Conservation (phyloP, 2,888 invertebrate genomes). For the Megaustenia siamemsis region DNA sequence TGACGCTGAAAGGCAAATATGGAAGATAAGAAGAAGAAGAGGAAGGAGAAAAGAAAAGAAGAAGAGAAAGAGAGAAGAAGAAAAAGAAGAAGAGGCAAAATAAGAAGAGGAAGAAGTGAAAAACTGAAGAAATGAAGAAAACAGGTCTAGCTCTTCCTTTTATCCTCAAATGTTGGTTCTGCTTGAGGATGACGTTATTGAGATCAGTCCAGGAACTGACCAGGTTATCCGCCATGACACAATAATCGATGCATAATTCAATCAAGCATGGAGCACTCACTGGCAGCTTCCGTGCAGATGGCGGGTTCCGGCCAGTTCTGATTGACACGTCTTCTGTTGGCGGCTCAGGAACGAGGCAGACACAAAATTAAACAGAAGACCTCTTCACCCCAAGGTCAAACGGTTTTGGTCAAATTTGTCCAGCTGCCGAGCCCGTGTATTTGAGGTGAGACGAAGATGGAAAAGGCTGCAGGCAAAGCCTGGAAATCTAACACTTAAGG, state of each 20-base stretch:
- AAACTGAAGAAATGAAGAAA: no score
- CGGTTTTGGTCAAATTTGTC: conserved; percentile 36
- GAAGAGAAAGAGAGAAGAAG: no score
- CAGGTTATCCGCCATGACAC: conserved; percentile 25
- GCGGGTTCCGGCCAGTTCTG: background rate
- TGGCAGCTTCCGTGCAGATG: background rate
- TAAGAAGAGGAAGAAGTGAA: no score
- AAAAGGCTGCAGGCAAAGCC: background rate
- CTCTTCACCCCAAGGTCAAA: conserved; percentile 23
- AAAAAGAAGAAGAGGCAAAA: no score
- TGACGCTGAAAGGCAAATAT: no score
- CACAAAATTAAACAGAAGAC: conserved; percentile 27
- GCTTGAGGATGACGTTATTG: background rate
- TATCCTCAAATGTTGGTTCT: no score
- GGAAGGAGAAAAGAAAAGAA: no score
- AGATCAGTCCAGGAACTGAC: background rate
- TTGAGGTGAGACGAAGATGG: background rate
- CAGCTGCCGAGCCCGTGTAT: background rate
- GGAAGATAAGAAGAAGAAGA: no score
- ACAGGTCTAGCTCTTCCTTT: no score
- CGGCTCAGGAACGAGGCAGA: background rate
- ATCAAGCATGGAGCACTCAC: conserved; percentile 4
- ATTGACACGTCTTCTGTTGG: conserved; percentile 22
- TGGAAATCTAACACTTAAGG: no score
- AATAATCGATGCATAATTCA: conserved; percentile 32